Evolutionary conservation across 2,797 vertebrate genomes (phyloP).

Genomic region (Esox lucius): DNA sequence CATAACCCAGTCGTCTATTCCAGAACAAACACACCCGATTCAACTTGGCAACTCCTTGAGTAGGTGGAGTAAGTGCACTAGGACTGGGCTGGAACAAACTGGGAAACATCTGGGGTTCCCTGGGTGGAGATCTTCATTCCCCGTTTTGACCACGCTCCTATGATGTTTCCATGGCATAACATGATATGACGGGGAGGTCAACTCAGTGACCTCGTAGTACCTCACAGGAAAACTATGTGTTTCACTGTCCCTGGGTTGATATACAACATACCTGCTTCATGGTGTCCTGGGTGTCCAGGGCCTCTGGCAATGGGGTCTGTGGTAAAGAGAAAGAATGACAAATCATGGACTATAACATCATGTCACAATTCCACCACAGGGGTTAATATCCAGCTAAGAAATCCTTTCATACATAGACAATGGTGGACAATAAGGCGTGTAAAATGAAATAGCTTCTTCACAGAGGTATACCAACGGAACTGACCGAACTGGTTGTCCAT

Average conservation of each 20-base stretch:
- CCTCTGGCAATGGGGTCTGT: constrained; percentile 88
- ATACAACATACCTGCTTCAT: constrained; percentile 86
- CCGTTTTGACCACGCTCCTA: background rate
- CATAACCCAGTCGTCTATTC: background rate
- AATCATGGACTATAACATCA: background rate
- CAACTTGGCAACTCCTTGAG: no score
- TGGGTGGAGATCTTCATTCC: background rate
- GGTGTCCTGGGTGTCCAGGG: constrained; percentile 73
- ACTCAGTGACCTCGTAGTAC: background rate
- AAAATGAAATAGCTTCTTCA: background rate
- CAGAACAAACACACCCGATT: background rate
- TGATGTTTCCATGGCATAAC: background rate
- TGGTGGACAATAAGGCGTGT: background rate
- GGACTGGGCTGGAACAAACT: no score
- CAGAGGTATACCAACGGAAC: constrained; percentile 1
- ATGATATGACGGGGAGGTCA: background rate
- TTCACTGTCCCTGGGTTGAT: background rate
- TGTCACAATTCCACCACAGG: constrained; percentile 3
- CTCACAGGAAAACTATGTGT: background rate
- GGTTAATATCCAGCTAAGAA: constrained; percentile 16
- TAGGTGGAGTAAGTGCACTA: no score
- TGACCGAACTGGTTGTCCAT: background rate
- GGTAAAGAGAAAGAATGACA: constrained; percentile 43
- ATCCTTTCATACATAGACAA: background rate
- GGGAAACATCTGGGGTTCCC: no score